Percentiles rank a stretch among this genome's conserved stretches.
Conservation (phyloP, 2,113 vertebrate genomes). For the Scartelaos histophorus region DNA sequence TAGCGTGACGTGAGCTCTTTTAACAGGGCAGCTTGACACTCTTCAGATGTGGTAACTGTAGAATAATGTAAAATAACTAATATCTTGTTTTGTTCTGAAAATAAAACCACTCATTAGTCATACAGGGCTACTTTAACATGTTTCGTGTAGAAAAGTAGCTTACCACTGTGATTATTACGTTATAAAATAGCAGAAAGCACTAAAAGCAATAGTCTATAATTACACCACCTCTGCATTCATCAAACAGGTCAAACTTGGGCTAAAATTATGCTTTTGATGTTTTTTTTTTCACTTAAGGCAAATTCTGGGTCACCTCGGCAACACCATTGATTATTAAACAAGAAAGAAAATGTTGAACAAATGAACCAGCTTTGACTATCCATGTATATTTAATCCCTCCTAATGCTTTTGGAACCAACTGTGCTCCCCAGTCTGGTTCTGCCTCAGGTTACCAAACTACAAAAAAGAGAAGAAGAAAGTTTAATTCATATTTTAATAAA, state of each 20-base stretch:
- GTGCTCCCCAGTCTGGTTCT: background rate
- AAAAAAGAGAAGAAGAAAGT: background rate
- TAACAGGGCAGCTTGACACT: too few species aligned
- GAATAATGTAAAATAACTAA: too few species aligned
- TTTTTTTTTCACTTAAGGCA: background rate
- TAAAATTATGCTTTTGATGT: background rate
- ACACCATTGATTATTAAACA: background rate
- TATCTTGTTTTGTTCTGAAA: too few species aligned
- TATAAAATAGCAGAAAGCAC: background rate
- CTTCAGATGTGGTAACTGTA: too few species aligned
- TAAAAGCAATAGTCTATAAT: background rate
- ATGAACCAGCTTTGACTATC: background rate
- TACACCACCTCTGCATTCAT: background rate
- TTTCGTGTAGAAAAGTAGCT: too few species aligned
- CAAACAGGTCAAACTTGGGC: background rate
- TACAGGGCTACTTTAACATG: too few species aligned
- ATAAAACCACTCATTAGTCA: too few species aligned
- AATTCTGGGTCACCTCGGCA: background rate
- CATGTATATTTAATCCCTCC: conserved; percentile 1
- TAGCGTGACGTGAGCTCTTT: too few species aligned
- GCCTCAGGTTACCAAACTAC: background rate
- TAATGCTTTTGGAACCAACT: background rate
- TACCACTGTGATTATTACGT: background rate
- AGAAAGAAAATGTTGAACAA: background rate
- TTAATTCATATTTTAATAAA: background rate